These are phyloP conservation scores for Gallirallus australis DNA, from an alignment of 2,797 vertebrate species.

Conservation along the genomic window DNA sequence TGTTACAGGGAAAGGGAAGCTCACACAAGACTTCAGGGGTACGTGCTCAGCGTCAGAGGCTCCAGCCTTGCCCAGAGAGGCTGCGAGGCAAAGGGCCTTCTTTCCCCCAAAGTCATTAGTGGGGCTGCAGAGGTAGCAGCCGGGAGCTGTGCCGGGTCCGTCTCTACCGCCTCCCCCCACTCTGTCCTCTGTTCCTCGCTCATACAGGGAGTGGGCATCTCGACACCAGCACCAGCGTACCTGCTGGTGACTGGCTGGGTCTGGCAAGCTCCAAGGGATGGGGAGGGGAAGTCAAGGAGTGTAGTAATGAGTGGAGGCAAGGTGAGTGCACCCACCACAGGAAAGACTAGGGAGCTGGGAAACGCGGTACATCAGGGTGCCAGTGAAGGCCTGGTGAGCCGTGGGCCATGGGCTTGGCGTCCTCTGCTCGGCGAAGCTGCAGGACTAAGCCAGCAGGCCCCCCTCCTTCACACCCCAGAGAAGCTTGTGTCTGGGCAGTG, in stretches of 20 bases:
- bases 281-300: no score
- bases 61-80: neutral
- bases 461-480: no score
- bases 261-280: neutral
- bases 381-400: no score
- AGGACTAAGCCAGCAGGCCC: no score
- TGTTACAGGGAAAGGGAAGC: neutral
- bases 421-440: no score
- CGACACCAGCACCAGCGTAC: neutral
- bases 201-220: neutral
- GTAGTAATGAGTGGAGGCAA: no score
- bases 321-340: no score
- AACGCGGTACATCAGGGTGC: no score
- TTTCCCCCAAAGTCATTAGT: neutral
- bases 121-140: neutral
- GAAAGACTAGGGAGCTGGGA: no score
- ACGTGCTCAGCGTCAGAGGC: accelerated
- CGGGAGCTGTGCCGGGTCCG: neutral
- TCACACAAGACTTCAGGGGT: neutral
- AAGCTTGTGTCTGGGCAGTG: no score
- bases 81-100: accelerated
- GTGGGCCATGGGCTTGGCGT: no score
- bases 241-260: neutral
- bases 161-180: neutral
- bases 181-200: neutral